These are phyloP conservation scores for Puffinus mauretanicus DNA, from an alignment of 2,113 vertebrate species.

Conservation along the genomic window DNA sequence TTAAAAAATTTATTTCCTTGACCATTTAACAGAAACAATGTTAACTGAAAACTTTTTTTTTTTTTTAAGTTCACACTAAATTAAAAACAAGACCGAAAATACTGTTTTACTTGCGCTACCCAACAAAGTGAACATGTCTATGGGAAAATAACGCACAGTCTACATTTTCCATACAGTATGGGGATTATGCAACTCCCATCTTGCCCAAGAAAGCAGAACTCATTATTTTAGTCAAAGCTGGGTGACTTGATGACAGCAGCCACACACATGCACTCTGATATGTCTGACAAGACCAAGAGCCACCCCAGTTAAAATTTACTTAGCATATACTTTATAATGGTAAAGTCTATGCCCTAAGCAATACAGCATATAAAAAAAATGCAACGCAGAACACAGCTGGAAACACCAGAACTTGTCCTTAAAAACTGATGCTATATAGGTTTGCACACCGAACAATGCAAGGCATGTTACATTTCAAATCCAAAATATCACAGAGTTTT, in stretches of 20 bases:
- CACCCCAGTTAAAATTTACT: background rate
- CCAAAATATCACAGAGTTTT: background rate
- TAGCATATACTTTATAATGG: background rate
- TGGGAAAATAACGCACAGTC: background rate
- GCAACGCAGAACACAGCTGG: background rate
- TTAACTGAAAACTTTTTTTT: background rate
- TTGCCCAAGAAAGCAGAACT: background rate
- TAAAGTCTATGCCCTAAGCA: background rate
- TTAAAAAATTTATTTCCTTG: background rate
- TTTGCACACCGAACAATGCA: background rate
- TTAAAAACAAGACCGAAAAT: background rate
- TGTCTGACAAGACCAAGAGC: background rate
- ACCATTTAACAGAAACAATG: background rate
- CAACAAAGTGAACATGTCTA: background rate
- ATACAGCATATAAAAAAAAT: background rate
- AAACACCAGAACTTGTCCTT: background rate
- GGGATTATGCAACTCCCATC: background rate
- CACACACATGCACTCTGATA: background rate
- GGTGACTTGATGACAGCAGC: background rate
- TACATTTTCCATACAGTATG: background rate
- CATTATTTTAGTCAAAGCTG: background rate
- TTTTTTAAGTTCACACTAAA: background rate
- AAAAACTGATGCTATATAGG: background rate
- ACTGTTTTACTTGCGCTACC: background rate
- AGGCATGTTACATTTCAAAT: background rate